Conservation (phyloP, 2,888 invertebrate species). For the Drosophila conformis region DNA sequence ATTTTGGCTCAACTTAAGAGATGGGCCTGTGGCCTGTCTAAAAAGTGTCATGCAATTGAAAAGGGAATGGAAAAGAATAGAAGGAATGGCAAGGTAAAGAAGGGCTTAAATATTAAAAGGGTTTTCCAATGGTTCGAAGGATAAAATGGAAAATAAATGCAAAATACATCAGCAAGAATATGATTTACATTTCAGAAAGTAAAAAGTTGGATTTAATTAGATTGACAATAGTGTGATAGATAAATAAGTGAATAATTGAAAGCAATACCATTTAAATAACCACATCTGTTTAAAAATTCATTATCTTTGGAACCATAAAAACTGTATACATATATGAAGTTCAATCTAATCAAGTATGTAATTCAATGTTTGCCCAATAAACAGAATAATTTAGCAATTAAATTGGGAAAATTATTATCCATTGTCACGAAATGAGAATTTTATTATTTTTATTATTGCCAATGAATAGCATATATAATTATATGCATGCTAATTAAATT, state of each 20-base stretch:
- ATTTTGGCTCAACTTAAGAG: conserved; percentile 41
- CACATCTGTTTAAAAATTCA: background rate
- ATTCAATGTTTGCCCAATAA: conserved; percentile 11
- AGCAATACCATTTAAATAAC: too few species aligned
- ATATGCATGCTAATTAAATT: conserved; percentile 63
- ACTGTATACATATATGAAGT: background rate
- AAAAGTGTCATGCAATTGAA: conserved; percentile 62
- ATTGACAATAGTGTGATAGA: background rate
- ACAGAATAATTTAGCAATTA: conserved; percentile 25
- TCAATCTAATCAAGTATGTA: background rate
- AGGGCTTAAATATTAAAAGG: background rate
- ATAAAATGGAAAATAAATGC: background rate
- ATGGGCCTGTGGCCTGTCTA: conserved; percentile 41
- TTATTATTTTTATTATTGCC: conserved; percentile 34
- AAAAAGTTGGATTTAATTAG: background rate
- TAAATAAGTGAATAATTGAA: too few species aligned
- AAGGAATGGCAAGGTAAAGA: background rate
- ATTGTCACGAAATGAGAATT: conserved; percentile 32
- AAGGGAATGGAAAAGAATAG: conserved; percentile 18
- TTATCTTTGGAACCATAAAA: background rate
- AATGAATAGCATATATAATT: conserved; percentile 52
- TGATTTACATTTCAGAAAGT: background rate
- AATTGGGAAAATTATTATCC: conserved; percentile 11
- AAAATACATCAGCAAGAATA: background rate
- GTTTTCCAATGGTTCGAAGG: background rate